Evolutionary conservation across 1,140 invertebrate species (phyloP).

Genomic region (Wiebesia pumilae): DNA sequence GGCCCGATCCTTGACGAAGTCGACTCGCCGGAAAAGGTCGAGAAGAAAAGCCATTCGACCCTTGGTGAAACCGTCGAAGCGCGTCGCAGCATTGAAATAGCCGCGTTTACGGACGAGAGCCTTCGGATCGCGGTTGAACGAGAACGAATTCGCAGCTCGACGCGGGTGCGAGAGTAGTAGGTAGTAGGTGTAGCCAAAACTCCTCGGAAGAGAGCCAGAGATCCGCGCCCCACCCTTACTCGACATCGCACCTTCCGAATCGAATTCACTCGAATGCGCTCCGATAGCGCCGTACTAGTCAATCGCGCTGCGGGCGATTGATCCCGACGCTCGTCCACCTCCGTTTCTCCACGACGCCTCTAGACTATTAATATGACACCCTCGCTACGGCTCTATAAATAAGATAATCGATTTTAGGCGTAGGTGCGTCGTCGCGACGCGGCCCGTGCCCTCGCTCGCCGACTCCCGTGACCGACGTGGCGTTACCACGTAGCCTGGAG

Average conservation of each 20-base stretch:
- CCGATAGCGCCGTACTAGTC: too few species aligned
- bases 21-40: background rate
- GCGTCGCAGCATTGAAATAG: background rate
- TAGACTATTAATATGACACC: background rate
- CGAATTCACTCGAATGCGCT: background rate
- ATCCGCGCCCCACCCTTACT: background rate
- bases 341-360: too few species aligned
- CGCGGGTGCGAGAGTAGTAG: background rate
- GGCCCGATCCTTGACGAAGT: background rate
- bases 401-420: slow-evolving; percentile 14
- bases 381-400: background rate
- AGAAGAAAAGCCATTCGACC: background rate
- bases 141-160: background rate
- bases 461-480: too few species aligned
- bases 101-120: too few species aligned
- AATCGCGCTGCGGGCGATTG: too few species aligned
- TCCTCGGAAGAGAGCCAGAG: background rate
- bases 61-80: background rate
- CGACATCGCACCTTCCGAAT: background rate
- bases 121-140: background rate
- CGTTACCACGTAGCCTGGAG: too few species aligned
- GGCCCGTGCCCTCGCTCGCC: background rate
- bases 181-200: too few species aligned
- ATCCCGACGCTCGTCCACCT: background rate
- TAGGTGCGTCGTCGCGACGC: background rate